Evolutionary conservation across 2,888 invertebrate genomes (phyloP), one percentile per base, ranked within the genome.

Genomic region (Eupithecia centaureata): DNA sequence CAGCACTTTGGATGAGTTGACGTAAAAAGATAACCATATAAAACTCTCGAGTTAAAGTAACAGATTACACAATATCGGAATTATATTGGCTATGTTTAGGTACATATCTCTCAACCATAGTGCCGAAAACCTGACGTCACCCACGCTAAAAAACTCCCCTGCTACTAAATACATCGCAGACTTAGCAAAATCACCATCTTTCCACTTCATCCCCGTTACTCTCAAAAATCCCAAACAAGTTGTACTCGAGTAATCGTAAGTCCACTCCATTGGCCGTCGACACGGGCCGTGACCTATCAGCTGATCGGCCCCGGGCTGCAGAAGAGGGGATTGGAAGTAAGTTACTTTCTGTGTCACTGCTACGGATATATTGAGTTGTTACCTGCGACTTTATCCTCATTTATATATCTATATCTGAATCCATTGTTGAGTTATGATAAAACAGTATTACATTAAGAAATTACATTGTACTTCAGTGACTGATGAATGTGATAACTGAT

Each of bases 281-380:
- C 72, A 61, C 57, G 70, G 58, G 58, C 60, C 82, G 80, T 82
- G 82, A 76, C 74, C 70, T 82, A 82, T 82, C 82, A 70, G 51
- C 66, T 57, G 74, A 81, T 81, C 82, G 70, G 61, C 65, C 65
- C 67, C 61, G 67, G 70, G 70, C 62, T 13, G 8, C 38, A 38
- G 8, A 38, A 10, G 38, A 33, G 2, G 52, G 28, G 27, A n/a
- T 8, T n/a, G n/a, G 28, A 5, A 30, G 28, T 10, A 2, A 42
- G 7, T 28, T 54, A 30, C 54, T n/a, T 30, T 10, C 28, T 56
- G 27, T 56, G 27, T 30, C n/a, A 52, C 15, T 52, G 52, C 25
- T 54, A n/a, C 54, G 54, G 28, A 54, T 15, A 52, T 52, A 52
- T 27, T 27, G 27, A 51, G 51, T 51, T 5, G 18, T 42, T 42